These are phyloP conservation scores for Mesopsocus fuscifrons DNA, from an alignment of 2,888 invertebrate genomes.

Conservation along the genomic window DNA sequence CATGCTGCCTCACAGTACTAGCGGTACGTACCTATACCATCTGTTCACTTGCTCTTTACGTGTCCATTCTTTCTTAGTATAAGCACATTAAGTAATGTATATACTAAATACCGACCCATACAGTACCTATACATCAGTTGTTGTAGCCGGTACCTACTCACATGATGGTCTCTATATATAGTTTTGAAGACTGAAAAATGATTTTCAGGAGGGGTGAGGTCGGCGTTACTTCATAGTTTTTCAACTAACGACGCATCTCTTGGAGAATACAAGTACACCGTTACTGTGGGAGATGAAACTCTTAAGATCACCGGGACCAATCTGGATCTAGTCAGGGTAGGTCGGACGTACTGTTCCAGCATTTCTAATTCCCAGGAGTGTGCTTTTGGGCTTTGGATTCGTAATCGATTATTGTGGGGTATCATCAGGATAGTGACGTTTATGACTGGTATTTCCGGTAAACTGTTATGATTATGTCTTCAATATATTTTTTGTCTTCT, in stretches of 20 bases:
- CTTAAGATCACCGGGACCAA: conserved; percentile 73
- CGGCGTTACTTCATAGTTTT: conserved; percentile 52
- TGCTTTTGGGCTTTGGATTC: too few species aligned
- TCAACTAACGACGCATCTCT: conserved; percentile 68
- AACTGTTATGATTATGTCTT: conserved; percentile 6
- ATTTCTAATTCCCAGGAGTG: conserved; percentile 4
- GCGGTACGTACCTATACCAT: too few species aligned
- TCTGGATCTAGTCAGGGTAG: conserved; percentile 66
- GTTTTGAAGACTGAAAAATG: too few species aligned
- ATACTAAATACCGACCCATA: too few species aligned
- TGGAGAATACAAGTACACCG: conserved; percentile 78
- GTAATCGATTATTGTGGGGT: too few species aligned
- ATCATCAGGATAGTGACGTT: conserved; percentile 5
- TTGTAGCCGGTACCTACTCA: too few species aligned
- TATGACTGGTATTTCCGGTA: conserved; percentile 7
- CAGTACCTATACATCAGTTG: too few species aligned
- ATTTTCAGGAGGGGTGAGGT: conserved; percentile 21
- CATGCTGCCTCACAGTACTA: conserved; percentile 18
- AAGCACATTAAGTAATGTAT: too few species aligned
- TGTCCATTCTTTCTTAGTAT: too few species aligned
- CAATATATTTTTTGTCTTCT: too few species aligned
- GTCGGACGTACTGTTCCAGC: conserved; percentile 18
- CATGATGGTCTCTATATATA: too few species aligned
- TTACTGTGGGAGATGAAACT: conserved; percentile 61
- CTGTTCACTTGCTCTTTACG: too few species aligned